phyloP scores from a whole-genome alignment of 1,140 invertebrate species.

The Rhagoletis pomonella region DNA sequence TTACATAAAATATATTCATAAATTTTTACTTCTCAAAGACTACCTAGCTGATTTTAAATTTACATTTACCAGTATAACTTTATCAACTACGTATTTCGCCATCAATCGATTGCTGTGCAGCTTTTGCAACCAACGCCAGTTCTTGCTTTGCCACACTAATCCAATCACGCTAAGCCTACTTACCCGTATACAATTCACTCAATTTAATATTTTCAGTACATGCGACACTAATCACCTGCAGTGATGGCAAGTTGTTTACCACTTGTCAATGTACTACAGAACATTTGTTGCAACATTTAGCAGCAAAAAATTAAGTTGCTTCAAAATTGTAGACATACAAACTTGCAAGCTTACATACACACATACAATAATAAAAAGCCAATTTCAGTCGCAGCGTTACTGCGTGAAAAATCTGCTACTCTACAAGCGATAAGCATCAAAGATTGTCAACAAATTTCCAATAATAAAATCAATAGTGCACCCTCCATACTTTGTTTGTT shows the following conservation, averaged over 20 bases:
- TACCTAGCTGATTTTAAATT: too few relatives aligned
- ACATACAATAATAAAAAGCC: neutral
- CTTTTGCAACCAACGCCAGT: neutral
- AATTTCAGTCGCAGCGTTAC: neutral
- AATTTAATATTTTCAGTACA: slow-evolving; percentile 27
- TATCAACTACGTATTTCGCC: neutral
- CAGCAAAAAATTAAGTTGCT: neutral
- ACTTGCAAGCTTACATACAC: too few relatives aligned
- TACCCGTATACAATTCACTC: slow-evolving; percentile 18
- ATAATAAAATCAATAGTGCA: slow-evolving; percentile 13
- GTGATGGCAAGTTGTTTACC: slow-evolving; percentile 22
- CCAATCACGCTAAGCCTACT: slow-evolving; percentile 22
- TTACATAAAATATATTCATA: too few relatives aligned
- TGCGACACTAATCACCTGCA: slow-evolving; percentile 41
- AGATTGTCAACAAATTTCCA: slow-evolving; percentile 30
- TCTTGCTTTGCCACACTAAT: neutral
- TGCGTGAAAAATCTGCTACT: neutral
- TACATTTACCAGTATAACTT: too few relatives aligned
- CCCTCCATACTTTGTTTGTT: neutral
- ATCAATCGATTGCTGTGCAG: neutral
- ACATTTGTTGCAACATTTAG: slow-evolving; percentile 20
- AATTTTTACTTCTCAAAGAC: too few relatives aligned
- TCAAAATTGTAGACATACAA: neutral
- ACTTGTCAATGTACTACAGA: slow-evolving; percentile 16
- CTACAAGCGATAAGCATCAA: neutral